Evolutionary conservation across 2,888 invertebrate genomes (phyloP), one percentile per base, ranked within the genome.

Genomic region (Sclerodermus sp.): DNA sequence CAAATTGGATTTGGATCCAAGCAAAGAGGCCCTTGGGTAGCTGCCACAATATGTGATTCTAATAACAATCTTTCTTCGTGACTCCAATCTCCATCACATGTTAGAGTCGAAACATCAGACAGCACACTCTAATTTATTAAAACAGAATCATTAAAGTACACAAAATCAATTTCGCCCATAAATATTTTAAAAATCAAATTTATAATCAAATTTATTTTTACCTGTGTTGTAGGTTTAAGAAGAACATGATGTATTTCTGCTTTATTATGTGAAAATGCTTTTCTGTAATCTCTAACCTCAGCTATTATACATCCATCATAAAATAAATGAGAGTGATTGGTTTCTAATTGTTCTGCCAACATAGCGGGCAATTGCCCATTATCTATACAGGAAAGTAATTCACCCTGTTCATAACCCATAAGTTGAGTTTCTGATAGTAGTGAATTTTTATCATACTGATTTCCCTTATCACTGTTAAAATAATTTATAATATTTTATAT

Each of bases 301-400:
- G 90, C 91, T 74, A 95, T 90, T 58, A 96, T 89, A 81, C 94
- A 93, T 56, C 95, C 95, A 65, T 88, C 91, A 79, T 95, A 93
- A 81, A 93, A 91, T 53, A 96, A 83, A 79, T 90, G 89, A 45
- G 91, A 89, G 74, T 91, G 87, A 73, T 90, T 89, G 8, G 87
- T 84, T 74, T 92, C 93, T 54, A 96, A 80, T 61, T 94, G 80
- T 77, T 95, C 93, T 55, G 92, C 83, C 50, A 96, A 82, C 72
- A 90, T 87, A 54, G 93, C 90, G 43, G 96, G 96, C 74, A 96
- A 81, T 80, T 94, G 90, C 78, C 93, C 93, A 79, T 90, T 90
- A 78, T 95, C 93, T 69, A 96, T 89, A 76, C 90, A 93, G 72
- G 89, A 88, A 62, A 96, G 82, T 57, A 95, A 79, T 73, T 92